Conservation (phyloP, 1,140 invertebrate species). For the Sinella curviseta region DNA sequence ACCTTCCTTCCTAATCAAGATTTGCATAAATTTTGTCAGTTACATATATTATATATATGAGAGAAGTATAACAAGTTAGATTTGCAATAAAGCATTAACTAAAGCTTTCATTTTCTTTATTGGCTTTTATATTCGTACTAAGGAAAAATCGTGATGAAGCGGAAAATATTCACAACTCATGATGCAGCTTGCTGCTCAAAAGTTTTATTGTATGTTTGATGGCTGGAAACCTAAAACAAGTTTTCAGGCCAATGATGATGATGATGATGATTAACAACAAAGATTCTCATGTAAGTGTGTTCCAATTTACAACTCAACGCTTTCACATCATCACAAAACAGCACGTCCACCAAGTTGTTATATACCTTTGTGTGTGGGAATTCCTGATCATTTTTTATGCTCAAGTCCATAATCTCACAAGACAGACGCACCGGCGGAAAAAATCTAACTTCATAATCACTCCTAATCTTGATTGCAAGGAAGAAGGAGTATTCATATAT, state of each 20-base stretch:
- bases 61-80: too few species aligned
- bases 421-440: not conserved
- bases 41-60: too few species aligned
- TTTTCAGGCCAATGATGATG: not conserved
- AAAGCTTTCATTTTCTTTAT: too few species aligned
- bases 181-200: too few species aligned
- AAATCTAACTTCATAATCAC: not conserved
- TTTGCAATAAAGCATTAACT: too few species aligned
- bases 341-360: not conserved
- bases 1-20: too few species aligned
- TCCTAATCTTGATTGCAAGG: not conserved
- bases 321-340: not conserved
- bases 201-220: too few species aligned
- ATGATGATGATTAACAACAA: not conserved
- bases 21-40: too few species aligned
- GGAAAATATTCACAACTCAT: too few species aligned
- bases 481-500: not conserved
- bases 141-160: too few species aligned
- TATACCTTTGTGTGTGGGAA: not conserved
- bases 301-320: not conserved
- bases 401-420: not conserved
- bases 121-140: too few species aligned
- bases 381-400: not conserved
- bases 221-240: not conserved
- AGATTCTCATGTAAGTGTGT: not conserved